Evolutionary conservation across 30 jellyfish, hydroid and myxozoan genomes (phyloP), one percentile per base, ranked within the genome.

Genomic region (Clytia hemisphaerica): DNA sequence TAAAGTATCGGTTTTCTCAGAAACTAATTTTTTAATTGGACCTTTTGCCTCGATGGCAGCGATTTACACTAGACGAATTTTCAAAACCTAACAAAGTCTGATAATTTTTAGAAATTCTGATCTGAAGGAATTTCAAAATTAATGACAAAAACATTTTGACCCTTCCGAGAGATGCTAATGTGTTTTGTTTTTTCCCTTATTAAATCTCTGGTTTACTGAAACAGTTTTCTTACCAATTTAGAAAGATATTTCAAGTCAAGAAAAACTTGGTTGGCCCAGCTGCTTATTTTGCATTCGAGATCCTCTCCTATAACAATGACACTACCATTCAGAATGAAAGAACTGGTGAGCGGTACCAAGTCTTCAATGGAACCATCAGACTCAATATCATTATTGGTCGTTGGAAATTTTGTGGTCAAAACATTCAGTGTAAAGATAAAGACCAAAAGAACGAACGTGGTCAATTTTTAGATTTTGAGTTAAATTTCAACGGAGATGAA

Each of bases 341-440:
- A 22, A 0, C 22, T 0, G 21, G 16, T 22, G 67, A 65, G 14
- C 18, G 26, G 19, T 65, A 35, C 37, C 16, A 25, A 35, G 78
- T 65, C 2, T 44, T 35, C 25, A 37, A 65, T 45, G 78, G 78
- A 22, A 65, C 78, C 63, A 63, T 65, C 0, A 45, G 44, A 25
- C 32, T 65, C 15, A 35, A 37, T 10, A 10, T 65, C 36, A 65
- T 67, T 6, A 22, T 65, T 0, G 67, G 34, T 25, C 26, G 44
- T 42, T 65, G 78, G 78, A 61, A 61, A 7, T 65, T 65, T 25
- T 65, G 78, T 34, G 78, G 72, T 22, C 18, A 28, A 0, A 10
- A 26, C 9, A 48, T 35, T 4, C 10, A 9, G n/a, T 10, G 12
- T 14, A 37, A n/a, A n/a, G n/a, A n/a, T n/a, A n/a, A n/a, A n/a